phyloP scores from a whole-genome alignment of 2,888 invertebrate genomes.

The Muschampia plurimacula region DNA sequence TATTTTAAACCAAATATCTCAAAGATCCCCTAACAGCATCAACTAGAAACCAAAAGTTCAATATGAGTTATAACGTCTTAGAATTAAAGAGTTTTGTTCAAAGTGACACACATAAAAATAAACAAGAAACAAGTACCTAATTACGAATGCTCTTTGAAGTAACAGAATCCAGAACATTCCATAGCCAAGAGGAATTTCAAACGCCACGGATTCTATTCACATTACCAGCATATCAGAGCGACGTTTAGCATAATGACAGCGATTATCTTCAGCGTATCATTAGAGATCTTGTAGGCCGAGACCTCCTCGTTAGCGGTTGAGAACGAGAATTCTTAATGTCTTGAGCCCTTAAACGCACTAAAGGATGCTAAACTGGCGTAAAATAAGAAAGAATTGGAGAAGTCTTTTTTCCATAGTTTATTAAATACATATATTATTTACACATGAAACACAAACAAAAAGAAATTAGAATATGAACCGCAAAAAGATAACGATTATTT shows the following conservation, averaged over 20 bases:
- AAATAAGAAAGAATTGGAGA: no score
- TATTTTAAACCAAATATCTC: no score
- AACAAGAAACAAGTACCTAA: not conserved
- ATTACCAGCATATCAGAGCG: constrained; percentile 41
- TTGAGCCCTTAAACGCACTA: not conserved
- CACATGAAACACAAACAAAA: no score
- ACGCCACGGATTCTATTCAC: constrained; percentile 5
- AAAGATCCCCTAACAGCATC: no score
- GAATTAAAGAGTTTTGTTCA: not conserved
- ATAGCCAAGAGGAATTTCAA: constrained; percentile 10
- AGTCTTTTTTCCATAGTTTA: no score
- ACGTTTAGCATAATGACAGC: constrained; percentile 44
- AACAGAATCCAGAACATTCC: constrained; percentile 13
- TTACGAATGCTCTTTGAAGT: not conserved
- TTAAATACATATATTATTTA: no score
- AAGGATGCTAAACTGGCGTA: no score
- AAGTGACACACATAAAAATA: not conserved
- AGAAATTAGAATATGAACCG: no score
- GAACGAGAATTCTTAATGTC: not conserved
- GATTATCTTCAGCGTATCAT: constrained; percentile 40
- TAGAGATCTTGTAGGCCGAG: constrained; percentile 27
- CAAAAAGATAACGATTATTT: no score
- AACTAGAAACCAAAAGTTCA: not conserved
- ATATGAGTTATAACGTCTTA: not conserved
- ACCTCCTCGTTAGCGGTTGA: constrained; percentile 18